These are phyloP conservation scores for Panorpa germanica DNA, from an alignment of 2,888 invertebrate genomes.

Conservation along the genomic window DNA sequence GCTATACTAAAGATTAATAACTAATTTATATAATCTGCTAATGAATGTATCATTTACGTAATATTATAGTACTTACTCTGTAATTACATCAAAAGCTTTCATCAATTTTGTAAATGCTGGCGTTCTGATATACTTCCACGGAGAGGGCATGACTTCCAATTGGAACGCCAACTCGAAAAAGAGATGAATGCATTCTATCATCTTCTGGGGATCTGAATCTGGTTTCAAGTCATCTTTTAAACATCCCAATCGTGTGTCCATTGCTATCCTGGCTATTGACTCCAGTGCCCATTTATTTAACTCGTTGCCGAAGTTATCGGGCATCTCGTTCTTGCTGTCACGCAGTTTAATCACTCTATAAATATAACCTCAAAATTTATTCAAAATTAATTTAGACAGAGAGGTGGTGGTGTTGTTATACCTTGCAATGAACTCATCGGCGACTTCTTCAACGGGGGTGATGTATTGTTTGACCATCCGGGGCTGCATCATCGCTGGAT, in stretches of 20 bases:
- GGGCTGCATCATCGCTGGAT: slow-evolving; percentile 44
- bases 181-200: too few species aligned
- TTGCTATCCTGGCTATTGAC: slow-evolving; percentile 24
- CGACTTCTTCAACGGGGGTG: slow-evolving; percentile 28
- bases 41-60: too few species aligned
- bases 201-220: slow-evolving; percentile 6
- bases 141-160: slow-evolving; percentile 19
- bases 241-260: slow-evolving; percentile 21
- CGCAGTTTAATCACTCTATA: slow-evolving; percentile 21
- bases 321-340: slow-evolving; percentile 20
- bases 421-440: slow-evolving; percentile 22
- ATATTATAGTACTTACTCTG: too few species aligned
- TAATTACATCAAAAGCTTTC: slow-evolving; percentile 15
- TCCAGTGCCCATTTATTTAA: slow-evolving; percentile 36
- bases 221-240: slow-evolving; percentile 14
- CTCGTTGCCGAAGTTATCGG: slow-evolving; percentile 26
- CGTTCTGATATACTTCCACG: slow-evolving; percentile 19
- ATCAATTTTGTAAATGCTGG: slow-evolving; percentile 17
- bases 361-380: too few species aligned
- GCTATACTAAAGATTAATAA: slow-evolving; percentile 14
- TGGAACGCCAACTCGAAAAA: slow-evolving; percentile 11
- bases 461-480: slow-evolving; percentile 32
- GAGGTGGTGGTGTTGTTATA: too few species aligned
- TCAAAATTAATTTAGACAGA: too few species aligned
- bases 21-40: slow-evolving; percentile 3